A percentile compares a stretch with the other conserved stretches of the same genome.
Evolutionary conservation across 2,888 invertebrate species (phyloP).

Genomic region (Tanypteryx hageni): DNA sequence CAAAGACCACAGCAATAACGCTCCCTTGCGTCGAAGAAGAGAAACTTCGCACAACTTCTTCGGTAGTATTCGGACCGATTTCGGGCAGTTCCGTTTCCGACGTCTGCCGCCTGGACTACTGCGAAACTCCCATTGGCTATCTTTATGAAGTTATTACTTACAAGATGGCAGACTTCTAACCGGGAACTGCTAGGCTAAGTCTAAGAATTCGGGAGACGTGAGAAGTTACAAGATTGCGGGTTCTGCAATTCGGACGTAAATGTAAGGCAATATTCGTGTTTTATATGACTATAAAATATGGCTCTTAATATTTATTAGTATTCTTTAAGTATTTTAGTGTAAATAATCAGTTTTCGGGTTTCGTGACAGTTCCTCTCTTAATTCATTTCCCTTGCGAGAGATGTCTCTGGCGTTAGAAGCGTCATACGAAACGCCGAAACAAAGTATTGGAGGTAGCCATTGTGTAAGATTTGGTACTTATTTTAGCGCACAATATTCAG

Average conservation of each 20-base stretch:
- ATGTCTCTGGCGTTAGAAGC: constrained; percentile 63
- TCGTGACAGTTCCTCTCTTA: constrained; percentile 61
- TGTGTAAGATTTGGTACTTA: constrained; percentile 64
- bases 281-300: background rate
- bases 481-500: constrained; percentile 64
- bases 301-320: background rate
- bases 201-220: constrained; percentile 49
- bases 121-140: constrained; percentile 64
- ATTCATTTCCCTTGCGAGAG: constrained; percentile 63
- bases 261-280: constrained; percentile 36
- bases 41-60: constrained; percentile 64
- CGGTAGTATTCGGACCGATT: constrained; percentile 59
- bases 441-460: constrained; percentile 64
- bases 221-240: background rate
- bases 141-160: constrained; percentile 64
- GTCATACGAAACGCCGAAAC: constrained; percentile 64
- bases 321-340: constrained; percentile 46
- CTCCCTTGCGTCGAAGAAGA: constrained; percentile 53
- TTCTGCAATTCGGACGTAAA: background rate
- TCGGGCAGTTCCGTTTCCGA: constrained; percentile 62
- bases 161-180: constrained; percentile 64
- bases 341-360: constrained; percentile 61
- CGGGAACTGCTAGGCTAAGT: constrained; percentile 54
- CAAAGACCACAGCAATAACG: constrained; percentile 42
- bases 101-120: constrained; percentile 63